Conservation (phyloP, 92 coral and sea anemone species). For the Bergia puertoricense region DNA sequence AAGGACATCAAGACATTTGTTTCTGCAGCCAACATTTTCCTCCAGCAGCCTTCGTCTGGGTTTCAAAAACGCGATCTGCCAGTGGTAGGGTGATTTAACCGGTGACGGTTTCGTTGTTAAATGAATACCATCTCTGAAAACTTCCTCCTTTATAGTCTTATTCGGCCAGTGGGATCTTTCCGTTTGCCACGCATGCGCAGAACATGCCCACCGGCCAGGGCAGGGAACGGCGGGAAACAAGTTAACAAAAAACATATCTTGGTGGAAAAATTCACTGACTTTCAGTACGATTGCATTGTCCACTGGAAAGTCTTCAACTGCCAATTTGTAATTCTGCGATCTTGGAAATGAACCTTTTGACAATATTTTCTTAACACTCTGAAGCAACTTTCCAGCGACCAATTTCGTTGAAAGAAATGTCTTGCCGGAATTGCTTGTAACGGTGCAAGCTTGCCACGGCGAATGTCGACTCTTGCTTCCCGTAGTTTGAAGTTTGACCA, state of each 20-base stretch:
- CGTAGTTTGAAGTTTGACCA: slow-evolving; percentile 46
- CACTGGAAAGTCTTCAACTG: slow-evolving; percentile 35
- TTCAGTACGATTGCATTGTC: slow-evolving; percentile 55
- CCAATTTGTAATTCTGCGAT: neutral
- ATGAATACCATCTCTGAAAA: slow-evolving; percentile 55
- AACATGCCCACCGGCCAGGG: slow-evolving; percentile 66
- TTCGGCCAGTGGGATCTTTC: slow-evolving; percentile 70
- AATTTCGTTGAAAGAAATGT: slow-evolving; percentile 66
- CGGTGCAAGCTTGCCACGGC: slow-evolving; percentile 59
- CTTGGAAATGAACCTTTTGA: neutral
- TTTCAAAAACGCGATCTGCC: slow-evolving; percentile 67
- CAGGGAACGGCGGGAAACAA: slow-evolving; percentile 74
- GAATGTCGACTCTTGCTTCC: slow-evolving; percentile 48
- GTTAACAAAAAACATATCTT: slow-evolving; percentile 39
- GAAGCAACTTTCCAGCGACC: slow-evolving; percentile 55
- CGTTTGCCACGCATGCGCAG: slow-evolving; percentile 77
- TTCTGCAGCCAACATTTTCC: slow-evolving; percentile 57
- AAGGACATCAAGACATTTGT: slow-evolving; percentile 60
- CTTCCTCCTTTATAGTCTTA: slow-evolving; percentile 56
- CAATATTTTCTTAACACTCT: slow-evolving; percentile 47
- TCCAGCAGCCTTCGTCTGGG: slow-evolving; percentile 59
- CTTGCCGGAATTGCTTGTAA: slow-evolving; percentile 69
- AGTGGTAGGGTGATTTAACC: slow-evolving; percentile 72
- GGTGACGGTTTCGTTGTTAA: slow-evolving; percentile 62
- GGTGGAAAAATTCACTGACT: slow-evolving; percentile 45